Evolutionary conservation across 2,888 invertebrate genomes (phyloP).

Genomic region (Cheilosia variabilis): DNA sequence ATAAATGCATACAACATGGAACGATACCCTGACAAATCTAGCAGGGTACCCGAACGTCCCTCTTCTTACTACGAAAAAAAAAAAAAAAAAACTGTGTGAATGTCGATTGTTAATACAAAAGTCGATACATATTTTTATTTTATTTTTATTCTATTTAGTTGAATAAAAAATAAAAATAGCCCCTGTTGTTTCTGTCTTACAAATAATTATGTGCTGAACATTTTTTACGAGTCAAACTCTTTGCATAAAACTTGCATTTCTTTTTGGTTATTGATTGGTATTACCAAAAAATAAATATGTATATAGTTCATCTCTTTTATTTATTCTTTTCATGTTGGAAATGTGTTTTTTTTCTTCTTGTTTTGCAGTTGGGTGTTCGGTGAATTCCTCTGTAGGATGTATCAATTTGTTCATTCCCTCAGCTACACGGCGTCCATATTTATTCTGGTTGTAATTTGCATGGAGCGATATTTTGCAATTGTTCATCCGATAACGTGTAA

Average conservation of each 20-base stretch:
- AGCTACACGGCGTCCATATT: constrained; percentile 96
- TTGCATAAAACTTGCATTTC: not conserved
- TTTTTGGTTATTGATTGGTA: not conserved
- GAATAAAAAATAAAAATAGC: too few relatives aligned
- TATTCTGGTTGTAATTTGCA: constrained; percentile 94
- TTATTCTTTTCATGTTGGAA: constrained; percentile 4
- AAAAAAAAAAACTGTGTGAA: too few relatives aligned
- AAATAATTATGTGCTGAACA: too few relatives aligned
- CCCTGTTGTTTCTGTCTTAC: too few relatives aligned
- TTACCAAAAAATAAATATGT: not conserved
- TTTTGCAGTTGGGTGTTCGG: constrained; percentile 91
- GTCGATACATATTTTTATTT: too few relatives aligned
- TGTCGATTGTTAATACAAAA: too few relatives aligned
- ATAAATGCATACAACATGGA: too few relatives aligned
- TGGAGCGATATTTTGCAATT: constrained; percentile 94
- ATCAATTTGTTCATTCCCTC: constrained; percentile 94
- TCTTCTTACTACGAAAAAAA: too few relatives aligned
- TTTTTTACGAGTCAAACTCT: too few relatives aligned
- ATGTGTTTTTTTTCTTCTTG: constrained; percentile 2
- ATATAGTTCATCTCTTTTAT: not conserved
- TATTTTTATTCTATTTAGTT: too few relatives aligned
- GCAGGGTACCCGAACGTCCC: too few relatives aligned
- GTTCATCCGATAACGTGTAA: constrained; percentile 93
- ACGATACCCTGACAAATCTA: too few relatives aligned
- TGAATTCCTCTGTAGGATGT: constrained; percentile 94